These are phyloP conservation scores for Caenorhabditis sinica DNA, from an alignment of 2,888 invertebrate species.

Conservation along the genomic window DNA sequence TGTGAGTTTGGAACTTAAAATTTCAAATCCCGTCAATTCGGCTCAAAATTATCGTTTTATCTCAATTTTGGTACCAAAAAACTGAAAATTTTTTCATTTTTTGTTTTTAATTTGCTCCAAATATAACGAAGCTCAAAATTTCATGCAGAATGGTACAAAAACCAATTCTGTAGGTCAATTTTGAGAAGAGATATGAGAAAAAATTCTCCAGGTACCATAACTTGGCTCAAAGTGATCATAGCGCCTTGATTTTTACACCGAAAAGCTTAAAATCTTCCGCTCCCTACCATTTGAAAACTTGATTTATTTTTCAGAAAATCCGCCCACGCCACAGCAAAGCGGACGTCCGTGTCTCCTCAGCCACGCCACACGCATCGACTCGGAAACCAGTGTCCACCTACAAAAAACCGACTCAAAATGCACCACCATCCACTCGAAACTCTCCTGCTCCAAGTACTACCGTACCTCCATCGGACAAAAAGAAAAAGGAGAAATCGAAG, in stretches of 20 bases:
- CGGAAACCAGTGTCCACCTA: neutral
- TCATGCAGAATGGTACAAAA: too few relatives aligned
- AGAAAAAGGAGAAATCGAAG: neutral
- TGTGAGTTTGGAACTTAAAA: slow-evolving; percentile 21
- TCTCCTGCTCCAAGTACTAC: neutral
- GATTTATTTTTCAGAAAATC: neutral
- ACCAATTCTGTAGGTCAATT: too few relatives aligned
- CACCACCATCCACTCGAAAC: neutral
- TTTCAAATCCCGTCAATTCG: too few relatives aligned
- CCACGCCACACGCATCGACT: neutral
- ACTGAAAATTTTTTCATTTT: too few relatives aligned
- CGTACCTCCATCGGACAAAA: neutral
- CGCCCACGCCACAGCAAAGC: slow-evolving; percentile 7
- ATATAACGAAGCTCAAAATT: too few relatives aligned
- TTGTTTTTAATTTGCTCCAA: too few relatives aligned
- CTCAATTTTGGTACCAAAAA: too few relatives aligned
- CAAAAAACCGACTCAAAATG: neutral
- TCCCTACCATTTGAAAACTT: neutral
- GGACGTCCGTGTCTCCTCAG: neutral
- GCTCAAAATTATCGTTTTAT: too few relatives aligned
- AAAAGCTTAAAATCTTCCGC: neutral
- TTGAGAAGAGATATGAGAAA: too few relatives aligned
- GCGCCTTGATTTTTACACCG: neutral
- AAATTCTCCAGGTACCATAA: too few relatives aligned
- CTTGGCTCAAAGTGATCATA: neutral